phyloP scores from a whole-genome alignment of 2,113 vertebrate genomes.

The Polypterus bichir region DNA sequence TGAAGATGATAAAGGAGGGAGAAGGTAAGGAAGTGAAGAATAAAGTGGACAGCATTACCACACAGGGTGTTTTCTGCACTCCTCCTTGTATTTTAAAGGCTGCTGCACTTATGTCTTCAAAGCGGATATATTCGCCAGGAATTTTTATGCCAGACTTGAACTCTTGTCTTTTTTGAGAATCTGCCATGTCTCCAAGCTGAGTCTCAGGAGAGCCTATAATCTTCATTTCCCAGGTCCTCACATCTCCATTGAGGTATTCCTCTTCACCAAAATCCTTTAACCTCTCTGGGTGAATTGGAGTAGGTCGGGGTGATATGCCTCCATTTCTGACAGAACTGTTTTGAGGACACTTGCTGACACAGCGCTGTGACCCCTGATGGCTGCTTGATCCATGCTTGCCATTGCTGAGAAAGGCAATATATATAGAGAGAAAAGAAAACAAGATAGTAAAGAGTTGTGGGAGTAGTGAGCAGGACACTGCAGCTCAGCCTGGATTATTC shows the following conservation, averaged over 20 bases:
- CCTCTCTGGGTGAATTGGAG: conserved; percentile 65
- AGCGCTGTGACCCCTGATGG: conserved; percentile 20
- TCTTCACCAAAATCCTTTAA: conserved; percentile 80
- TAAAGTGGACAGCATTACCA: conserved; percentile 37
- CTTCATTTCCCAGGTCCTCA: conserved; percentile 53
- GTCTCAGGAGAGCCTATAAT: conserved; percentile 40
- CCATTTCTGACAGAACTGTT: conserved; percentile 40
- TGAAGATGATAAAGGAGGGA: neutral
- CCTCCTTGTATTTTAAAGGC: conserved; percentile 68
- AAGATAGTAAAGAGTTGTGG: neutral
- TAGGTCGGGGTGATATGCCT: conserved; percentile 28
- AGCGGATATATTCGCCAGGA: conserved; percentile 47
- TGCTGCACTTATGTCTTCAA: conserved; percentile 77
- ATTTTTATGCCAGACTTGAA: conserved; percentile 31
- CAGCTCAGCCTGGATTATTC: neutral
- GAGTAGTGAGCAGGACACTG: neutral
- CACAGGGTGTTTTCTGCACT: conserved; percentile 77
- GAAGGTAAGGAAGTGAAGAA: neutral
- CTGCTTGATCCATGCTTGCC: conserved; percentile 41
- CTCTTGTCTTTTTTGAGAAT: conserved; percentile 31
- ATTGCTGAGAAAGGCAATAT: conserved; percentile 33
- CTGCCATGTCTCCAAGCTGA: conserved; percentile 41
- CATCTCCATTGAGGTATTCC: conserved; percentile 60
- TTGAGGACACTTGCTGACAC: conserved; percentile 30
- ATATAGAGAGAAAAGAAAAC: neutral